Evolutionary conservation across 2,888 invertebrate species (phyloP).

Genomic region (Hipparchia sbordonii): DNA sequence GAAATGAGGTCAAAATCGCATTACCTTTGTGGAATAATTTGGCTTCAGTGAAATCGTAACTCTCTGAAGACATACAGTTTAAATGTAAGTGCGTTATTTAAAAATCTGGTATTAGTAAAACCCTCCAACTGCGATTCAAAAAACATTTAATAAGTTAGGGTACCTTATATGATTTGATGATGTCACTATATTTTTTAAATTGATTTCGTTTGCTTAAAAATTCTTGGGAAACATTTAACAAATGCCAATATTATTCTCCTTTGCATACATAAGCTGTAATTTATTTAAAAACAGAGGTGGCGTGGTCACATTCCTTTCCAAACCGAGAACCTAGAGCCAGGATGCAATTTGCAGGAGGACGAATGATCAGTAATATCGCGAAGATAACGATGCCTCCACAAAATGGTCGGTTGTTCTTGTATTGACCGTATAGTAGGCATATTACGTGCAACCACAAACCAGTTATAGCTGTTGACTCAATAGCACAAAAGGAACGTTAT

Average conservation of each 20-base stretch:
- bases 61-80: not conserved
- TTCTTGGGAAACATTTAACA: not conserved
- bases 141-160: not conserved
- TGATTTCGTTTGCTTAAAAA: constrained; percentile 4
- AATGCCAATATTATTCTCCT: not conserved
- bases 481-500: constrained; percentile 48
- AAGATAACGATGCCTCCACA: constrained; percentile 42
- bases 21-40: not conserved
- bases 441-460: constrained; percentile 51
- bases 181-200: not conserved
- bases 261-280: constrained; percentile 27
- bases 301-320: constrained; percentile 51
- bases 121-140: not conserved
- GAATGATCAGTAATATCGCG: constrained; percentile 27
- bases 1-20: not conserved
- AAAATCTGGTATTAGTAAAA: not conserved
- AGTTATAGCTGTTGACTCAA: constrained; percentile 56
- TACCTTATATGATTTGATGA: no score
- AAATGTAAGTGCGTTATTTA: not conserved
- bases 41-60: not conserved
- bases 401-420: constrained; percentile 52
- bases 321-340: constrained; percentile 34
- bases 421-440: constrained; percentile 50
- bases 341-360: constrained; percentile 37
- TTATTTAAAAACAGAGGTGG: constrained; percentile 41